phyloP scores from a whole-genome alignment of 1,140 invertebrate genomes.

The Rhysida immarginata region DNA sequence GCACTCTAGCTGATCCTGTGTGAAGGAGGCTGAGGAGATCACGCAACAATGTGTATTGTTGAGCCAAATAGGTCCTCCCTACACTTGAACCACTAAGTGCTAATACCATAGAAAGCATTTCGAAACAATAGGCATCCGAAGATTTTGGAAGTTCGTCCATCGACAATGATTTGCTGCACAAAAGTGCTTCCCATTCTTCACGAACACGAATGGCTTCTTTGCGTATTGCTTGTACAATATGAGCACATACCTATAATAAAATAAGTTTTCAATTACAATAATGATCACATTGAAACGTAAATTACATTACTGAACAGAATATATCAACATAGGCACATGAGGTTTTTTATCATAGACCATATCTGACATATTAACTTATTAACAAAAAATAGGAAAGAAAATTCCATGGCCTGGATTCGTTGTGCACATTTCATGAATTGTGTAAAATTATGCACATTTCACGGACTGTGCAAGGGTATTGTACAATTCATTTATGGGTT shows the following conservation, averaged over 20 bases:
- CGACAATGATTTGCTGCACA: slow-evolving; percentile 22
- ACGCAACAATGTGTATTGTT: slow-evolving; percentile 63
- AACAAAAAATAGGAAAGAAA: too few species aligned
- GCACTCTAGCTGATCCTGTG: slow-evolving; percentile 83
- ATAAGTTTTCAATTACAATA: too few species aligned
- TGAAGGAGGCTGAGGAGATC: slow-evolving; percentile 78
- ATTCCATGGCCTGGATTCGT: too few species aligned
- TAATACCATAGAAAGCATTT: slow-evolving; percentile 85
- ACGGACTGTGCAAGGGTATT: too few species aligned
- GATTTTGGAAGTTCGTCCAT: slow-evolving; percentile 27
- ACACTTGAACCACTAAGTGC: slow-evolving; percentile 85
- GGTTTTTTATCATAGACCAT: too few species aligned
- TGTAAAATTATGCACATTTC: too few species aligned
- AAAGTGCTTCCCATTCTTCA: slow-evolving; percentile 67
- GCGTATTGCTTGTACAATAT: slow-evolving; percentile 83
- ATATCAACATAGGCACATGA: too few species aligned
- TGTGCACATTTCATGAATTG: too few species aligned
- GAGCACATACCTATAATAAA: slow-evolving; percentile 77
- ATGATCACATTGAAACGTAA: too few species aligned
- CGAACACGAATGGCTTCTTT: slow-evolving; percentile 67
- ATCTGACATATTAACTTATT: too few species aligned
- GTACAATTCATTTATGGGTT: too few species aligned
- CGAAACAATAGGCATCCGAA: slow-evolving; percentile 88
- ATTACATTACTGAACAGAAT: too few species aligned
- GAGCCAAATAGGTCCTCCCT: slow-evolving; percentile 73